Percentiles rank a stretch among this genome's conserved stretches.
Evolutionary conservation across 2,888 invertebrate species (phyloP).

Genomic region (Lapara coniferarum): DNA sequence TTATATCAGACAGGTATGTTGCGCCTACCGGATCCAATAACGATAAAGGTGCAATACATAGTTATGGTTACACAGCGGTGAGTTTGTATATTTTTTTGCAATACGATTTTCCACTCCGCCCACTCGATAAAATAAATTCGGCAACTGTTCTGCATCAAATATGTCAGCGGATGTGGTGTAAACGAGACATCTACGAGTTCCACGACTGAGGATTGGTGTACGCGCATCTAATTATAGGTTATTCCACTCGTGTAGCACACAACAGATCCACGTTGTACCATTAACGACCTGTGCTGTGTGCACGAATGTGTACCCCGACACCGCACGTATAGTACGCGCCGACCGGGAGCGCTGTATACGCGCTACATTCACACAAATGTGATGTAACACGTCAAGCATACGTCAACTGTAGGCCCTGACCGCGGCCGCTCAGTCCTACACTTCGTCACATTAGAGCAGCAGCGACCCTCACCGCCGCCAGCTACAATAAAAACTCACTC

Average conservation of each 20-base stretch:
- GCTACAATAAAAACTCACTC: constrained; percentile 48
- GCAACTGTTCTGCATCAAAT: constrained; percentile 50
- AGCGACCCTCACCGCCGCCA: not conserved
- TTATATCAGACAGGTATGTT: not conserved
- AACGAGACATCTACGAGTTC: constrained; percentile 70
- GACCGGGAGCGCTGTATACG: constrained; percentile 42
- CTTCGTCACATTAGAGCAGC: too few species aligned
- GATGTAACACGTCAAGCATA: constrained; percentile 64
- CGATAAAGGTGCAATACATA: constrained; percentile 5
- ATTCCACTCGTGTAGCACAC: constrained; percentile 78
- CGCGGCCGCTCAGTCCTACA: too few species aligned
- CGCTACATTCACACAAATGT: constrained; percentile 55
- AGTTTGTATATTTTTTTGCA: constrained; percentile 14
- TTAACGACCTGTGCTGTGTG: constrained; percentile 65
- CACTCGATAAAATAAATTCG: constrained; percentile 40
- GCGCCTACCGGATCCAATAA: not conserved
- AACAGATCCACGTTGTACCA: constrained; percentile 76
- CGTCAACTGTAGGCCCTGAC: constrained; percentile 32
- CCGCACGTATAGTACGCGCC: constrained; percentile 46
- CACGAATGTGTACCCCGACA: constrained; percentile 65
- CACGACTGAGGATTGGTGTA: constrained; percentile 70
- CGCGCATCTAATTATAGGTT: constrained; percentile 82
- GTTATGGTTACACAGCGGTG: constrained; percentile 9
- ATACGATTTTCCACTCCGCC: constrained; percentile 23
- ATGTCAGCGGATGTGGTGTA: constrained; percentile 63